A percentile compares a stretch with the other conserved stretches of the same genome.
Evolutionary conservation across 2,888 invertebrate genomes (phyloP).

Genomic region (Cheilosia urbana): DNA sequence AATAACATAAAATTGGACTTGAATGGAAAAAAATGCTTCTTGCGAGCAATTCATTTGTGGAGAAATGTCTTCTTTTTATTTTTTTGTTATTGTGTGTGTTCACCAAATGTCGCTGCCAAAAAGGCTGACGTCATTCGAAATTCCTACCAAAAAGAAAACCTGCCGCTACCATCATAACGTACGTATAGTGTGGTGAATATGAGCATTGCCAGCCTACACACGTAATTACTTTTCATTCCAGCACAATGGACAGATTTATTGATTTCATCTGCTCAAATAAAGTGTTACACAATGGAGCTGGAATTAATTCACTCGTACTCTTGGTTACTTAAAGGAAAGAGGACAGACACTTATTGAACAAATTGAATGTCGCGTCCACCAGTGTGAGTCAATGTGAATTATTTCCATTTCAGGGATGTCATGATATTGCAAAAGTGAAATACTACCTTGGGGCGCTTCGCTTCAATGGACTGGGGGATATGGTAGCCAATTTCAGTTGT

Average conservation of each 20-base stretch:
- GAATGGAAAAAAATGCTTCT: conserved; percentile 18
- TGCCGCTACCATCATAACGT: conserved; percentile 12
- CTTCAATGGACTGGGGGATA: conserved; percentile 86
- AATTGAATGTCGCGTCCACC: not conserved
- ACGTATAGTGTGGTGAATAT: conserved; percentile 32
- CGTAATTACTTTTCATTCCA: conserved; percentile 56
- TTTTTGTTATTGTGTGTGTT: conserved; percentile 6
- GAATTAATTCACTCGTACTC: conserved; percentile 6
- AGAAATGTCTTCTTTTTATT: conserved; percentile 2
- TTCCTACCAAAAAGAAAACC: conserved; percentile 60
- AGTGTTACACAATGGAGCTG: conserved; percentile 7
- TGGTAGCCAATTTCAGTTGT: conserved; percentile 84
- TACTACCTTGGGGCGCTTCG: conserved; percentile 91
- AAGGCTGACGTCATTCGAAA: conserved; percentile 58
- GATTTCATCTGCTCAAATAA: conserved; percentile 42
- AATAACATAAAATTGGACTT: conserved; percentile 38
- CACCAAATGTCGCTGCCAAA: conserved; percentile 37
- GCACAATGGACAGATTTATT: conserved; percentile 63
- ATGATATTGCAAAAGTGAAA: not conserved
- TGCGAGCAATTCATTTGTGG: conserved; percentile 15
- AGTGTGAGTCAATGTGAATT: not conserved
- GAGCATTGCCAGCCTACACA: conserved; percentile 37
- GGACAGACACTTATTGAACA: conserved; percentile 18
- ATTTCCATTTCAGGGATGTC: not conserved
- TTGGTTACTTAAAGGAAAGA: conserved; percentile 24